Conservation (phyloP, 2,888 invertebrate species). For the Sphecodes monilicornis region DNA sequence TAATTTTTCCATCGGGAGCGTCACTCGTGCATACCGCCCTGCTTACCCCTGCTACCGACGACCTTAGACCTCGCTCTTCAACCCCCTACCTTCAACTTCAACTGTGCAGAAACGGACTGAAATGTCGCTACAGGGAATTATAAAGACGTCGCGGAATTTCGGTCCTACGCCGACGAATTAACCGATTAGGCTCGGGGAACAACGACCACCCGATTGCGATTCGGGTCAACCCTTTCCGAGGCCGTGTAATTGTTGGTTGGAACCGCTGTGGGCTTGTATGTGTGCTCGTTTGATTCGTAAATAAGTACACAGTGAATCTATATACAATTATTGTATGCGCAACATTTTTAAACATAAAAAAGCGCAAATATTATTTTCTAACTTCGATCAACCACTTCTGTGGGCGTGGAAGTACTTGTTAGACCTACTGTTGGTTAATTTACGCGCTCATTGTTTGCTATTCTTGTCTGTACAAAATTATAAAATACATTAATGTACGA, state of each 20-base stretch:
- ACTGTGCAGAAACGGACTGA: slow-evolving; percentile 4
- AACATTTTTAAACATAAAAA: background rate
- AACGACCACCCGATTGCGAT: background rate
- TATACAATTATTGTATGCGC: no score
- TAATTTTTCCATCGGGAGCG: slow-evolving; percentile 83
- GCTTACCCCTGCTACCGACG: slow-evolving; percentile 50
- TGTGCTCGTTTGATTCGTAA: background rate
- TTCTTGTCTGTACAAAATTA: no score
- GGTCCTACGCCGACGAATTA: slow-evolving; percentile 35
- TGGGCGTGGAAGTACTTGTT: no score
- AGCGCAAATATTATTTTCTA: no score
- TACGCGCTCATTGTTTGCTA: no score
- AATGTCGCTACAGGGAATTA: slow-evolving; percentile 60
- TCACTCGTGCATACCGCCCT: slow-evolving; percentile 83
- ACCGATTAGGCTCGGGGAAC: background rate
- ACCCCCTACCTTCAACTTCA: slow-evolving; percentile 1
- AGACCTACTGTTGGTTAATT: no score
- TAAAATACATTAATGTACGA: no score
- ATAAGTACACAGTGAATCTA: background rate
- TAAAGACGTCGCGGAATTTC: slow-evolving; percentile 66
- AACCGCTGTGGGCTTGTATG: background rate
- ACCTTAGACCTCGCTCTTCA: slow-evolving; percentile 20
- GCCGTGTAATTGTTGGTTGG: background rate
- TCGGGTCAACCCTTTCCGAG: background rate
- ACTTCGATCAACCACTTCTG: no score